Evolutionary conservation across 2,113 vertebrate species (phyloP).

Genomic region (Hystrix brachyura): DNA sequence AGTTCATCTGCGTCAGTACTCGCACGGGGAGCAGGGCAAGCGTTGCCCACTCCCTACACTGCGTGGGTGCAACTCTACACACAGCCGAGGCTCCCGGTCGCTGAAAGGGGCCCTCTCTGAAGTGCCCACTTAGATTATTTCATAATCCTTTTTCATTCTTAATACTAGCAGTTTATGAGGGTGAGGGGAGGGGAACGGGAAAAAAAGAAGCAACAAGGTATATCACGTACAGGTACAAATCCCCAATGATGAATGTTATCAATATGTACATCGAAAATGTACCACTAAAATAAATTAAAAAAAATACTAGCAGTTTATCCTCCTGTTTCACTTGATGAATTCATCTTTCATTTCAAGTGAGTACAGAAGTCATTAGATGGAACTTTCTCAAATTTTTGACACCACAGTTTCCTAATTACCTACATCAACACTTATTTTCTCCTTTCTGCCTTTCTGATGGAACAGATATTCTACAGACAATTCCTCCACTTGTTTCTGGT

Average conservation of each 20-base stretch:
- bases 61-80: not conserved
- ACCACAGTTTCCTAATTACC: not conserved
- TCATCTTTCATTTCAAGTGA: slow-evolving; percentile 4
- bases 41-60: too few relatives aligned
- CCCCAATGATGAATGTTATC: too few relatives aligned
- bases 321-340: not conserved
- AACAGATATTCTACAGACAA: not conserved
- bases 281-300: too few relatives aligned
- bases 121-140: not conserved
- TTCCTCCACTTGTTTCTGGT: too few relatives aligned
- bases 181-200: too few relatives aligned
- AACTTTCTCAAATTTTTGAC: not conserved
- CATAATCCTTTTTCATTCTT: not conserved
- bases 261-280: too few relatives aligned
- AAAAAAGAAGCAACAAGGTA: too few relatives aligned
- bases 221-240: too few relatives aligned
- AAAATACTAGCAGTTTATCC: not conserved
- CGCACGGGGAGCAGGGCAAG: not conserved
- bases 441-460: not conserved
- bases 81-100: too few relatives aligned
- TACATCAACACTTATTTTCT: not conserved
- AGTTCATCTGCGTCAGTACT: not conserved
- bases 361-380: not conserved
- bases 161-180: not conserved
- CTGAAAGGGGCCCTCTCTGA: too few relatives aligned